Percentiles rank a stretch among this genome's conserved stretches.
phyloP scores from a whole-genome alignment of 1,140 invertebrate genomes.

The Bicyclus anynana region DNA sequence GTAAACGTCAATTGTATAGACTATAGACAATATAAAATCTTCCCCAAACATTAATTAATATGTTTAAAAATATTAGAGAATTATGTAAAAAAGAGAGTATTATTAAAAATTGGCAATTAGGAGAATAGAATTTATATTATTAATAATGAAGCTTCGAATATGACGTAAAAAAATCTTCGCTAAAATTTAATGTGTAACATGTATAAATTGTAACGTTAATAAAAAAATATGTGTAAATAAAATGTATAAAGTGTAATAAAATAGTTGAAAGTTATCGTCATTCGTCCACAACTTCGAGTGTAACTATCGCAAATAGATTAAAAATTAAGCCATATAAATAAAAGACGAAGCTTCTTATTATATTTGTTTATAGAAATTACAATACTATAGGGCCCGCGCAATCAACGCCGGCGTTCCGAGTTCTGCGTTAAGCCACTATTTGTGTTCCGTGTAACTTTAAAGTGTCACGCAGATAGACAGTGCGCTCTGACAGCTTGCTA shows the following conservation, averaged over 20 bases:
- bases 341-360: background rate
- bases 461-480: too few species aligned
- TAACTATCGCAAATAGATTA: constrained; percentile 30
- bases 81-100: background rate
- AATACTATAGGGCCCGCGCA: background rate
- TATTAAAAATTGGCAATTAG: background rate
- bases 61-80: constrained; percentile 10
- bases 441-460: too few species aligned
- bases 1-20: constrained; percentile 62
- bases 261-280: constrained; percentile 42
- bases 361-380: background rate
- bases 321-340: constrained; percentile 7
- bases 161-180: constrained; percentile 32
- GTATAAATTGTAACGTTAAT: constrained; percentile 12
- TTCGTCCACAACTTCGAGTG: constrained; percentile 61
- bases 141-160: constrained; percentile 9
- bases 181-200: constrained; percentile 23
- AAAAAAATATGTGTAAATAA: constrained; percentile 11
- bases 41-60: constrained; percentile 13
- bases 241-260: constrained; percentile 29
- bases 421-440: too few species aligned
- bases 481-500: too few species aligned
- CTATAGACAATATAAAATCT: constrained; percentile 5
- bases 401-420: too few species aligned
- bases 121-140: background rate